phyloP scores from a whole-genome alignment of 2,797 vertebrate genomes.

The Euthynnus affinis region DNA sequence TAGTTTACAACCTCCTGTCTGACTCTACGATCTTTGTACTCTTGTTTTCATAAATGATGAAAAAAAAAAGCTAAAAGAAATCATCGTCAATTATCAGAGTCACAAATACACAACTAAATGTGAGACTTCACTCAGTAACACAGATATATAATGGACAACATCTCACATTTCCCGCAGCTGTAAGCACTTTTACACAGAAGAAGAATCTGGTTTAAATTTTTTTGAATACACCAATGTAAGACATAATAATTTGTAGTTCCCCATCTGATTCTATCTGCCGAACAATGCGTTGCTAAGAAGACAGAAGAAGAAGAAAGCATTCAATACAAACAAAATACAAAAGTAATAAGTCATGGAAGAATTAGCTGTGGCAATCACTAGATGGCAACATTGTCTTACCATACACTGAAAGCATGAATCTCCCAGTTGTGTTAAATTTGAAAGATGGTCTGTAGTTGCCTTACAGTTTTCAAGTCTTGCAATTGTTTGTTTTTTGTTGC shows the following conservation, averaged over 20 bases:
- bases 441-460: conserved; percentile 10
- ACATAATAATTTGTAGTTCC: not conserved
- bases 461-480: not conserved
- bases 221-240: not conserved
- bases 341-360: not conserved
- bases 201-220: not conserved
- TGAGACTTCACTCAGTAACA: not conserved
- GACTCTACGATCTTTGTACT: not conserved
- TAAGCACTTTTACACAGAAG: not conserved
- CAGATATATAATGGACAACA: not conserved
- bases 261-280: not conserved
- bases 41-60: not conserved
- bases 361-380: conserved; percentile 65
- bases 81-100: not conserved
- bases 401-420: not conserved
- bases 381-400: conserved; percentile 75
- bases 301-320: not conserved
- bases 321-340: not conserved
- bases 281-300: not conserved
- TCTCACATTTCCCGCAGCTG: not conserved
- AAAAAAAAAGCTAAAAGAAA: not conserved
- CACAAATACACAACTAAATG: not conserved
- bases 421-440: not conserved
- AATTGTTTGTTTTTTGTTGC: not conserved
- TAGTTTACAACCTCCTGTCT: not conserved